Evolutionary conservation across 2,113 vertebrate genomes (phyloP), one percentile per base, ranked within the genome.

Genomic region (Hydrochoerus hydrochaeris): DNA sequence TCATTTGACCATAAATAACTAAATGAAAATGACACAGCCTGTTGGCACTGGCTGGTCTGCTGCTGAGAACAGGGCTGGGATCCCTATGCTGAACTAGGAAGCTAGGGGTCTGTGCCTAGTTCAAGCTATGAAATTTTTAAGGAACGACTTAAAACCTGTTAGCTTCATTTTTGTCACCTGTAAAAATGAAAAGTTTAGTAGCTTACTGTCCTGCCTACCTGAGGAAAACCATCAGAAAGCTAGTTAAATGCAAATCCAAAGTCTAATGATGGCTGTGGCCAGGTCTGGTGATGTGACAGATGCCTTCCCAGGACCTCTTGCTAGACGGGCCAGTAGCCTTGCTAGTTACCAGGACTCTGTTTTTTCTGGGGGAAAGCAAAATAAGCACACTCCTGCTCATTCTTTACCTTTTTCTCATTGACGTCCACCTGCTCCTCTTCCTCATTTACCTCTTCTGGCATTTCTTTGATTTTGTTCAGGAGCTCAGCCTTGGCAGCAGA

Each of bases 371-470:
- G 57, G 49, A 28, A 4, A 58, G 22, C 22, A 52, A n/a, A 71
- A 28, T n/a, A 38, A 60, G 63, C 49, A 16, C 1, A 0, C 3
- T 22, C 65, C 46, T 14, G 0, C 32, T 49, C 35, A 38, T 44
- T 69, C 86, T 52, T 97, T 98, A 99, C 99, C 99, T 99, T 99
- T 88, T 98, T 99, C 88, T 98, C 98, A 6, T 99, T 99, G 80
- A 99, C 97, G 85, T 99, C 99, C 82, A 95, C 94, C 60, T 98
- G 97, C 52, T 98, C 98, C 46, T 99, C 99, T 0, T 99, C 99
- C n/a, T 99, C 98, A 0, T 97, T 98, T 89, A 85, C 88, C 92
- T 99, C 98, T 0, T 98, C 98, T 8, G 99, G 98, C 96, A 98
- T 98, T 24, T 97, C 97, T 96, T 96, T 98, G 93, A 98, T 98